Evolutionary conservation across 2,888 invertebrate genomes (phyloP), one percentile per base, ranked within the genome.

Genomic region (Oithona nana): DNA sequence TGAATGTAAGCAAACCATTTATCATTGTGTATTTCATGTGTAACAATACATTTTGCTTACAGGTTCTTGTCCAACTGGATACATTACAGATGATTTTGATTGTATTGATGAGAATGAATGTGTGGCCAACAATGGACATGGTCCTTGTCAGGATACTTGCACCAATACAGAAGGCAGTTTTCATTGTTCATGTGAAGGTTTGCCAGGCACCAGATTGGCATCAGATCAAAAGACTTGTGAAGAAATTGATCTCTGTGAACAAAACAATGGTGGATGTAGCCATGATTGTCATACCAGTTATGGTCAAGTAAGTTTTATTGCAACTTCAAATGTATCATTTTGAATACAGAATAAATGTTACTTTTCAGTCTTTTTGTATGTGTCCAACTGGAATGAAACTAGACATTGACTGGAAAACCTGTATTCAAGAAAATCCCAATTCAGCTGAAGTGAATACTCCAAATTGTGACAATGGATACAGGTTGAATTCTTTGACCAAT

Each of bases 81-180:
- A 54, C 24, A 54, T 20, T 29, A 22, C 57, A n/a, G 29, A 29
- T 8, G 31, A 28, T 20, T 20, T 29, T 2, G 31, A 31, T 64
- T 64, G 64, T 67, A 65, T 70, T 76, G 80, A 80, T 71, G 73
- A 79, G 66, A 79, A 81, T 71, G 81, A 81, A 71, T 81, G 81
- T 68, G 72, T 79, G 29, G 71, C 78, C 67, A 77, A 80, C 68
- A 80, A 80, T 70, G 81, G 80, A 28, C 77, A 75, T 67, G 81
- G 81, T 6, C 80, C 81, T 16, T 83, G 82, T 69, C 79, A 82
- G 70, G 80, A 80, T 67, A 74, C 73, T 51, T 83, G 82, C 70
- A 70, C 71, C 65, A 82, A 82, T 70, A 75, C 75, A 49, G 73
- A 75, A 68, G 80, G 81, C 49, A 74, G 77, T 65, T 81, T 80